phyloP scores from a whole-genome alignment of 2,888 invertebrate species.

The Dicyrtomina minuta region DNA sequence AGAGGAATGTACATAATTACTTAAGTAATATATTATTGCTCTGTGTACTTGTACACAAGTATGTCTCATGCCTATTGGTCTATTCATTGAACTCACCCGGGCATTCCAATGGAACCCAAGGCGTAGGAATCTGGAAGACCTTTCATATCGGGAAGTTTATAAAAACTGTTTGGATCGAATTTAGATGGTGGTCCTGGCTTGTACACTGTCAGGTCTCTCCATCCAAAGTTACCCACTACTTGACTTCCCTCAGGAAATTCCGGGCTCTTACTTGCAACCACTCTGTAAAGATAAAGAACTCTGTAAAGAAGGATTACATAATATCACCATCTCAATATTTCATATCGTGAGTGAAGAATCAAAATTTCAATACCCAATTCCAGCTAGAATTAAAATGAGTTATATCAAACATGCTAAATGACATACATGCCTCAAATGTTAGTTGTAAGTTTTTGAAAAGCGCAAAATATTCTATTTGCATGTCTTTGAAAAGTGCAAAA shows the following conservation, averaged over 20 bases:
- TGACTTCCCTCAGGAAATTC: constrained; percentile 67
- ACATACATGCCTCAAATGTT: background rate
- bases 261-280: constrained; percentile 67
- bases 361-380: too few relatives aligned
- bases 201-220: constrained; percentile 66
- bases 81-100: constrained; percentile 27
- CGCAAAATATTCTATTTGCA: too few relatives aligned
- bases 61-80: too few relatives aligned
- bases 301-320: constrained; percentile 63
- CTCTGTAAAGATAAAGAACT: too few relatives aligned
- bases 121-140: constrained; percentile 59
- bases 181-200: constrained; percentile 52
- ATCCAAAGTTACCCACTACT: constrained; percentile 66
- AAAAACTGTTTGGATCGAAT: constrained; percentile 28
- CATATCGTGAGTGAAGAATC: too few relatives aligned
- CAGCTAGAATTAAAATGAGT: too few relatives aligned
- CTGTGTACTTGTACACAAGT: too few relatives aligned
- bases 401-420: background rate
- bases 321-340: constrained; percentile 61
- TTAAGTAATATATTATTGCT: too few relatives aligned
- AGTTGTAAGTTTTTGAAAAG: too few relatives aligned
- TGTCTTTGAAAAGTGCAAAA: too few relatives aligned
- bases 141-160: constrained; percentile 62
- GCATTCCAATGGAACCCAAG: constrained; percentile 47
- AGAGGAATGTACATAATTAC: too few relatives aligned